Percentiles rank a stretch among this genome's conserved stretches.
Evolutionary conservation across 2,797 vertebrate species (phyloP).

Genomic region (Hylomyscus alleni): DNA sequence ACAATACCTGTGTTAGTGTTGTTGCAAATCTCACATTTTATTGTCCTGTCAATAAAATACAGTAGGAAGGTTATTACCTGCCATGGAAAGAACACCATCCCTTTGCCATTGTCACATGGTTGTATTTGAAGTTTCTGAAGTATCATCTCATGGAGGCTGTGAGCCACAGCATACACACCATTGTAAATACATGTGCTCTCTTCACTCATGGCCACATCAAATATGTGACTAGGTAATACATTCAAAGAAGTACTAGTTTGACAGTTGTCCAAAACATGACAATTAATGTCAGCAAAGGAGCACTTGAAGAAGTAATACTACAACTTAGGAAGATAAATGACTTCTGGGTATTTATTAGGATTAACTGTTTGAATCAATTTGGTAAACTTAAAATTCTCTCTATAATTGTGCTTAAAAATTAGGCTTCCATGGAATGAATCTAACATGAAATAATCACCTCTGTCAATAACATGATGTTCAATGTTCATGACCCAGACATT

Average conservation of each 20-base stretch:
- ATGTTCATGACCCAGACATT: neutral
- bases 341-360: neutral
- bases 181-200: neutral
- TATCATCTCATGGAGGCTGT: neutral
- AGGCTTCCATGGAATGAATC: neutral
- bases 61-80: neutral
- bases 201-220: neutral
- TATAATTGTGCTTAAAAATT: neutral
- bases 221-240: neutral
- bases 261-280: neutral
- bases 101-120: neutral
- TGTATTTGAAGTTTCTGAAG: no score
- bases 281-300: neutral
- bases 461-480: neutral
- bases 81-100: neutral
- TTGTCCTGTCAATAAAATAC: neutral
- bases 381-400: neutral
- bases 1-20: neutral
- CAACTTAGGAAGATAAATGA: neutral
- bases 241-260: neutral
- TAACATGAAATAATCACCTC: neutral
- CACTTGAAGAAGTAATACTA: neutral
- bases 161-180: neutral
- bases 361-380: neutral
- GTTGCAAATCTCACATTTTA: no score